Percentiles rank a stretch among this genome's conserved stretches.
Conservation (phyloP, 2,888 invertebrate species). For the Aspidapion aeneum region DNA sequence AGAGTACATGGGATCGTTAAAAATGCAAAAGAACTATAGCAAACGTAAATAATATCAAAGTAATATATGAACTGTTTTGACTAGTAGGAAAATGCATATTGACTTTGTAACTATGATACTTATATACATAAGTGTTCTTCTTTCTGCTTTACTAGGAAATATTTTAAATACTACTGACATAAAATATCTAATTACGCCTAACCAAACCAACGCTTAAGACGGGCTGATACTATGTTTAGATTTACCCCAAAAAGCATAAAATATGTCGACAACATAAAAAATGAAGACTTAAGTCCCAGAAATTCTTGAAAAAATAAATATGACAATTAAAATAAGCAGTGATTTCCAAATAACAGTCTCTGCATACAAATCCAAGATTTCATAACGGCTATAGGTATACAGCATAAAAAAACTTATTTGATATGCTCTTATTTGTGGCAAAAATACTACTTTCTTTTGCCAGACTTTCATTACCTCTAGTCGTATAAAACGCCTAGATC, state of each 20-base stretch:
- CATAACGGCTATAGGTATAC: too few relatives aligned
- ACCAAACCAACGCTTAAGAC: slow-evolving; percentile 49
- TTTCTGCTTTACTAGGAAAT: slow-evolving; percentile 50
- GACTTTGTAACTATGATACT: slow-evolving; percentile 55
- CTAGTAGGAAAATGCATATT: neutral
- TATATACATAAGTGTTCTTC: slow-evolving; percentile 50
- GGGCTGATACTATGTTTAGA: slow-evolving; percentile 44
- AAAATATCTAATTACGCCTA: slow-evolving; percentile 52
- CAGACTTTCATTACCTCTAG: too few relatives aligned
- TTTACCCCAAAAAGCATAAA: slow-evolving; percentile 49
- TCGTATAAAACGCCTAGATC: too few relatives aligned
- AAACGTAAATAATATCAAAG: slow-evolving; percentile 22
- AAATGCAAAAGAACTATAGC: slow-evolving; percentile 53
- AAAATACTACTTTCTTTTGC: too few relatives aligned
- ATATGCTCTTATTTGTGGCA: too few relatives aligned
- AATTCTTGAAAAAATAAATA: slow-evolving; percentile 55
- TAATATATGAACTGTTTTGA: neutral
- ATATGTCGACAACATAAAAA: slow-evolving; percentile 56
- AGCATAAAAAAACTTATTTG: too few relatives aligned
- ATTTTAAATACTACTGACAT: slow-evolving; percentile 51
- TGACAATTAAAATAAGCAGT: slow-evolving; percentile 46
- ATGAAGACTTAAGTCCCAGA: slow-evolving; percentile 57
- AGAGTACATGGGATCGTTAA: slow-evolving; percentile 59
- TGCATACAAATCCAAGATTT: slow-evolving; percentile 33
- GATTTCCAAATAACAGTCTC: slow-evolving; percentile 52